A percentile compares a stretch with the other conserved stretches of the same genome.
Evolutionary conservation across 2,113 vertebrate species (phyloP).

Genomic region (Larimichthys crocea): DNA sequence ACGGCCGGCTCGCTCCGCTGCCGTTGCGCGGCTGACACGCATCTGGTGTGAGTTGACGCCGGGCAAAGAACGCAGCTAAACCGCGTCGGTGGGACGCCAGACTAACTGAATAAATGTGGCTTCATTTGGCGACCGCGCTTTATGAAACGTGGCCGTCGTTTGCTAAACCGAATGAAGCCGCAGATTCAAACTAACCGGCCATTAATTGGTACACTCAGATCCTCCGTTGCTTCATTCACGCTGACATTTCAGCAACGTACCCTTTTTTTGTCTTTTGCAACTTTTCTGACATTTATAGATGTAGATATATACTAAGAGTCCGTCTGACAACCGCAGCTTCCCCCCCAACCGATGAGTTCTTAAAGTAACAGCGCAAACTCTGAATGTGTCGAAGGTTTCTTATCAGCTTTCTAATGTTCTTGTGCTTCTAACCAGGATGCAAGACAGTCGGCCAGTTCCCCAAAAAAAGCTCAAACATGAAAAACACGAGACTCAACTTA

Average conservation of each 20-base stretch:
- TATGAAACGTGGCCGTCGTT: no score
- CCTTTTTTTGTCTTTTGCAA: not conserved
- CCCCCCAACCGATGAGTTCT: not conserved
- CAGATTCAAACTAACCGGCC: no score
- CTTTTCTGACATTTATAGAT: not conserved
- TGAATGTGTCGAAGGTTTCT: not conserved
- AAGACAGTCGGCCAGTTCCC: not conserved
- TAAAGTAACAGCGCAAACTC: not conserved
- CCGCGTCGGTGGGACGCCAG: no score
- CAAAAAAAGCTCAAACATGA: not conserved
- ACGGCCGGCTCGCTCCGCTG: no score
- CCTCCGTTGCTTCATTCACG: not conserved
- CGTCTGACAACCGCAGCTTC: not conserved
- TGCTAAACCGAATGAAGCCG: no score
- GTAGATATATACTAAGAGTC: not conserved
- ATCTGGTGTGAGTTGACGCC: no score
- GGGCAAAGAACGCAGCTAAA: no score
- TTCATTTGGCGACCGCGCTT: no score
- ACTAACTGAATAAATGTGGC: no score
- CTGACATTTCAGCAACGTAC: not conserved
- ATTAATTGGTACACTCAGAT: not conserved
- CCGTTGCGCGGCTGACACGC: no score
- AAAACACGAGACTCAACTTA: not conserved
- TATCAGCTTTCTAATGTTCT: not conserved
- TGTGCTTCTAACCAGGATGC: not conserved